These are phyloP conservation scores for Rhincodon typus DNA, from an alignment of 2,797 vertebrate genomes.

Conservation along the genomic window DNA sequence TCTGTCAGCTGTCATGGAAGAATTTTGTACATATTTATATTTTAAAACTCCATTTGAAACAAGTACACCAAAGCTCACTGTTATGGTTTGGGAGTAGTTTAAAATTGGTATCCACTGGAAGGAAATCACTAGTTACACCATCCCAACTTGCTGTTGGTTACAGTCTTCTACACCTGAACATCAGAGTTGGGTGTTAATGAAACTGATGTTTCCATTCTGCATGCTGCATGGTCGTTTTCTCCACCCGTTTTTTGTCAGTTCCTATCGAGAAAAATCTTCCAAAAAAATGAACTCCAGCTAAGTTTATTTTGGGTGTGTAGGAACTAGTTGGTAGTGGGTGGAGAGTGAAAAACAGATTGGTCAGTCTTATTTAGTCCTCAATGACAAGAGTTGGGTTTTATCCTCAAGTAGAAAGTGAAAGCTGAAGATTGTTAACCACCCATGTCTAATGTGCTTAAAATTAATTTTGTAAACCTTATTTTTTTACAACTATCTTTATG, in stretches of 20 bases:
- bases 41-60: not conserved
- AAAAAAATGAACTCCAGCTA: not conserved
- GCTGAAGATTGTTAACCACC: not conserved
- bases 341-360: not conserved
- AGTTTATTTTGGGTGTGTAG: not conserved
- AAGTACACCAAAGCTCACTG: not conserved
- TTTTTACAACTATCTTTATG: not conserved
- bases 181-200: not conserved
- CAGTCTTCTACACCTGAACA: not conserved
- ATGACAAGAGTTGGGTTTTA: not conserved
- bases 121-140: not conserved
- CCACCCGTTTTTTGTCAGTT: not conserved
- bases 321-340: not conserved
- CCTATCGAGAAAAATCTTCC: not conserved
- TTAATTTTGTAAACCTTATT: not conserved
- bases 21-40: not conserved
- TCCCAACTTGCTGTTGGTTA: not conserved
- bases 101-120: not conserved
- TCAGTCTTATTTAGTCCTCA: no score
- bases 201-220: not conserved
- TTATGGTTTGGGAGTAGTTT: not conserved
- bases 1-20: not conserved
- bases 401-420: not conserved
- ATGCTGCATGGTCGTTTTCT: not conserved
- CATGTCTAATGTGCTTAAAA: not conserved